Evolutionary conservation across 1,140 invertebrate species (phyloP).

Genomic region (Dolichoris vasculosae): DNA sequence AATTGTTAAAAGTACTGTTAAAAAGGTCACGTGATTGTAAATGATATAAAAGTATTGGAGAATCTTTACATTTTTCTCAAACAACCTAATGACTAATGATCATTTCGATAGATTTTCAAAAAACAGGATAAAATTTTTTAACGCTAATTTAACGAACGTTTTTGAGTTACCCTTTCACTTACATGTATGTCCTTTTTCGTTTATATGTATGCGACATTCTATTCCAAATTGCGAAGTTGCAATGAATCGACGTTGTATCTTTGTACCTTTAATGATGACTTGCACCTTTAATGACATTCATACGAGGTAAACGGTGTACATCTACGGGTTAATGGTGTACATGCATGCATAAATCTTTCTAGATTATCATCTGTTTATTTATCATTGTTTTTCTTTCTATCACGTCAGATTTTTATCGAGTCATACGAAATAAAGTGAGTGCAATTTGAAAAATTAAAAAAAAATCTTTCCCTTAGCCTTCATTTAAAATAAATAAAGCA

Average conservation of each 20-base stretch:
- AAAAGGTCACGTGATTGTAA: neutral
- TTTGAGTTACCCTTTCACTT: neutral
- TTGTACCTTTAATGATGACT: neutral
- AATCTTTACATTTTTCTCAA: neutral
- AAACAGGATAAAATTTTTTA: neutral
- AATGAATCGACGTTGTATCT: constrained; percentile 23
- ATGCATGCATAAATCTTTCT: neutral
- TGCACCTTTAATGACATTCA: neutral
- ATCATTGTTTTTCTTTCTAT: neutral
- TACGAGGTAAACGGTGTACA: neutral
- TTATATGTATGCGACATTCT: neutral
- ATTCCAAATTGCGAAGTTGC: neutral
- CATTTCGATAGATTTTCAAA: neutral
- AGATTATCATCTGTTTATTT: neutral
- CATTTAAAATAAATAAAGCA: no score
- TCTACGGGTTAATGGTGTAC: no score
- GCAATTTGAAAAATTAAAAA: neutral
- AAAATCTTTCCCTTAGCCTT: neutral
- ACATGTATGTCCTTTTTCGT: neutral
- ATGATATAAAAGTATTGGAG: neutral
- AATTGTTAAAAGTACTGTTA: no score
- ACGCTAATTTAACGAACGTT: neutral
- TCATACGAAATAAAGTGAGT: neutral
- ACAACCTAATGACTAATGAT: neutral
- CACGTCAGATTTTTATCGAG: neutral